Evolutionary conservation across 2,888 invertebrate genomes (phyloP).

Genomic region (Gortyna flavago): DNA sequence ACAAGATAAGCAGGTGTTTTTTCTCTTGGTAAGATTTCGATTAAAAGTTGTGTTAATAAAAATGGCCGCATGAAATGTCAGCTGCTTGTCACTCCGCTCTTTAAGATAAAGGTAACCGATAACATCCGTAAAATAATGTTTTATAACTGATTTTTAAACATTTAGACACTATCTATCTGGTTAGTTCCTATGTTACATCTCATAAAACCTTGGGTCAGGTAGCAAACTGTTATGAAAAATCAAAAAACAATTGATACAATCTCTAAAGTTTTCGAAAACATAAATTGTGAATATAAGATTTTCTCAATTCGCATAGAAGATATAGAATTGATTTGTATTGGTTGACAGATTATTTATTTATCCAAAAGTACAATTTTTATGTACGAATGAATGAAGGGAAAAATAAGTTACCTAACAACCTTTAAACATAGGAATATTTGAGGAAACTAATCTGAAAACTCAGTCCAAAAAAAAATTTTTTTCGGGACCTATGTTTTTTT

Average conservation of each 20-base stretch:
- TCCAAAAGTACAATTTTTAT: too few relatives aligned
- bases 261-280: background rate
- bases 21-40: conserved; percentile 24
- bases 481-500: too few relatives aligned
- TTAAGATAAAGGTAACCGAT: conserved; percentile 2
- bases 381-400: background rate
- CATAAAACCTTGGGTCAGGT: background rate
- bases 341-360: too few relatives aligned
- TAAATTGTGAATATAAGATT: background rate
- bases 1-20: conserved; percentile 28
- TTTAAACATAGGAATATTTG: background rate
- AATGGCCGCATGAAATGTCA: conserved; percentile 26
- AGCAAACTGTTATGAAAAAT: background rate
- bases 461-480: background rate
- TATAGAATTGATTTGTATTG: too few relatives aligned
- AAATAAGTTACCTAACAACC: background rate
- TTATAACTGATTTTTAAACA: background rate
- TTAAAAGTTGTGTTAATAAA: conserved; percentile 11
- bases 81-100: conserved; percentile 13
- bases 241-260: background rate
- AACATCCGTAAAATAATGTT: conserved; percentile 2
- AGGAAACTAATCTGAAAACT: background rate
- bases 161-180: background rate
- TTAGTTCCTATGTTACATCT: too few relatives aligned
- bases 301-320: too few relatives aligned